These are phyloP conservation scores for Flexamia atlantica DNA, from an alignment of 2,888 invertebrate genomes.

Conservation along the genomic window DNA sequence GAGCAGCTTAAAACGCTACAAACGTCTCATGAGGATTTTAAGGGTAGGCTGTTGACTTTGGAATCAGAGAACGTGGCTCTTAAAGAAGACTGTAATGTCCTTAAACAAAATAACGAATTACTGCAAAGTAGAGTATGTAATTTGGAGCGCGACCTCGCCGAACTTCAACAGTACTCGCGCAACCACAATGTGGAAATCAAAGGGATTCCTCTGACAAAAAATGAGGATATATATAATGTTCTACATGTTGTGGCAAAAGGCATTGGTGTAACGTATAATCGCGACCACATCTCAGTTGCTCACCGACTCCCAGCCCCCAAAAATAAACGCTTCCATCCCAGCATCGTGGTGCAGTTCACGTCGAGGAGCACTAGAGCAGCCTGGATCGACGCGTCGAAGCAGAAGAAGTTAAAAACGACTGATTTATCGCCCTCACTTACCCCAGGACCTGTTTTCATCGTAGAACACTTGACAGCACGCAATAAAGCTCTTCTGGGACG, in stretches of 20 bases:
- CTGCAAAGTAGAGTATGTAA: neutral
- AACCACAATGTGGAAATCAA: conserved; percentile 22
- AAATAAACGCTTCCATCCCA: too few relatives aligned
- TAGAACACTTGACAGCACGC: too few relatives aligned
- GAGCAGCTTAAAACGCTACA: neutral
- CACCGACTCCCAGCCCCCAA: too few relatives aligned
- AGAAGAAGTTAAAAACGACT: too few relatives aligned
- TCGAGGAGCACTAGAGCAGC: too few relatives aligned
- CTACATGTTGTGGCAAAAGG: neutral
- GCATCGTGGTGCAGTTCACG: too few relatives aligned
- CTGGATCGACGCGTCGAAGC: too few relatives aligned
- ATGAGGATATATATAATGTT: neutral
- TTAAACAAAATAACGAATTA: neutral
- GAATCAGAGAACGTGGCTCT: conserved; percentile 5
- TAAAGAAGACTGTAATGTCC: neutral
- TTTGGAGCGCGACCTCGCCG: neutral
- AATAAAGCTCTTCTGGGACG: too few relatives aligned
- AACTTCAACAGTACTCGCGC: conserved; percentile 2
- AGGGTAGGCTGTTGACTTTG: neutral
- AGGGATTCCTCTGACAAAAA: neutral
- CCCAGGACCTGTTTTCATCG: too few relatives aligned
- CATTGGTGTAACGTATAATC: too few relatives aligned
- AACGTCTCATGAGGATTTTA: neutral
- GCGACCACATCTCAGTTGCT: too few relatives aligned
- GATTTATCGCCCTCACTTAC: too few relatives aligned